Evolutionary conservation across 2,888 invertebrate species (phyloP), one percentile per base, ranked within the genome.

Genomic region (Aromia moschata): DNA sequence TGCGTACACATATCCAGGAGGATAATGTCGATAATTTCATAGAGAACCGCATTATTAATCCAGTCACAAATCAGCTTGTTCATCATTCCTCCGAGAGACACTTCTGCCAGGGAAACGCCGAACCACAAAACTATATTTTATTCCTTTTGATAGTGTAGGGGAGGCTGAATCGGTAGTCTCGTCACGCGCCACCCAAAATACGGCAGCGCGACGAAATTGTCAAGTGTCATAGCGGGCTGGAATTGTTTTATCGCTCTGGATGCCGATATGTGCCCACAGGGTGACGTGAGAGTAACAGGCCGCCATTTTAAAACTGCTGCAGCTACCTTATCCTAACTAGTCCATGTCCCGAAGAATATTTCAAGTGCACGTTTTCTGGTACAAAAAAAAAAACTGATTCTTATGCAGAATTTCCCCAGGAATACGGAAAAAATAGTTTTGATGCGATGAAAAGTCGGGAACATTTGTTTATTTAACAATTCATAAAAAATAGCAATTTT

Each of bases 161-260:
- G 63, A 63, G 58, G 44, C 37, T 54, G 43, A 51, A 68, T 69
- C 62, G 58, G 46, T 15, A 71, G 62, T 68, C 71, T 14, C 47
- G 60, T 64, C 71, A 71, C 71, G 71, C 67, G 65, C 64, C 62
- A 67, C 54, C 70, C 66, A 58, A 68, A 71, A 71, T 70, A 68
- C 65, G 69, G 49, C 55, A 44, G 56, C 57, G 40, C 20, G 52
- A 51, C 31, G 41, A 41, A 58, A 51, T 52, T 58, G 55, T 60
- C 63, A 62, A 57, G 54, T 59, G 58, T 64, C 63, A 58, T 52
- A 51, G 56, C 46, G 30, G 43, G 12, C 15, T 17, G 20, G 20
- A 38, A 36, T n/a, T 43, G 53, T 54, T 57, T 57, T 60, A 57
- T 57, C 54, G 60, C 36, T 37, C 14, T 20, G 30, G 14, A 7